Evolutionary conservation across 2,113 vertebrate species (phyloP).

Genomic region (Lophius piscatorius): DNA sequence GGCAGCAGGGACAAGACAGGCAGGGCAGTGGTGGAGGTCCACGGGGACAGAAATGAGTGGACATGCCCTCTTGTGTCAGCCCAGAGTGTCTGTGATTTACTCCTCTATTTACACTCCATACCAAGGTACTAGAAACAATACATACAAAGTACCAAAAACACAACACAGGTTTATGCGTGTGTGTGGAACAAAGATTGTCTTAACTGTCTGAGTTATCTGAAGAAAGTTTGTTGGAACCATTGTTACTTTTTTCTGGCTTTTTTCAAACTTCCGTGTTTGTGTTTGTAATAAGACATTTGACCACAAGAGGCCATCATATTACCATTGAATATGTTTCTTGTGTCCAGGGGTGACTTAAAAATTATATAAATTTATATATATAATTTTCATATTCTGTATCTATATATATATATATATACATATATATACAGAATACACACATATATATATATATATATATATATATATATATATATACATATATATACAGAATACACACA

Average conservation of each 20-base stretch:
- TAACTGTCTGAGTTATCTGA: too few species aligned
- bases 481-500: too few species aligned
- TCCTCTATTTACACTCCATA: conserved; percentile 85
- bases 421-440: too few species aligned
- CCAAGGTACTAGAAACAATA: conserved; percentile 81
- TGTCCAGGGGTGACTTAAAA: not conserved
- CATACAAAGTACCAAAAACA: not conserved
- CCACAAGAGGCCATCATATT: conserved; percentile 56
- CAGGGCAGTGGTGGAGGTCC: conserved; percentile 87
- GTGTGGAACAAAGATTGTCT: too few species aligned
- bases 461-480: too few species aligned
- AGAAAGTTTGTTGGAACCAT: too few species aligned
- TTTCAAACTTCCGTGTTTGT: too few species aligned
- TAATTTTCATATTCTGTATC: too few species aligned
- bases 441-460: too few species aligned
- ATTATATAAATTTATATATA: too few species aligned
- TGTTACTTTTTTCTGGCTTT: too few species aligned
- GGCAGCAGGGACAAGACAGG: conserved; percentile 88
- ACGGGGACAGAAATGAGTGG: conserved; percentile 79
- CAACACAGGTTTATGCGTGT: not conserved
- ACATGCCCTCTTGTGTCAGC: conserved; percentile 73
- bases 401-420: too few species aligned
- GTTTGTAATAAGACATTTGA: not conserved
- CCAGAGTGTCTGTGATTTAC: conserved; percentile 77
- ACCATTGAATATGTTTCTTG: not conserved